Evolutionary conservation across 2,113 vertebrate species (phyloP).

Genomic region (Cisticola juncidis): DNA sequence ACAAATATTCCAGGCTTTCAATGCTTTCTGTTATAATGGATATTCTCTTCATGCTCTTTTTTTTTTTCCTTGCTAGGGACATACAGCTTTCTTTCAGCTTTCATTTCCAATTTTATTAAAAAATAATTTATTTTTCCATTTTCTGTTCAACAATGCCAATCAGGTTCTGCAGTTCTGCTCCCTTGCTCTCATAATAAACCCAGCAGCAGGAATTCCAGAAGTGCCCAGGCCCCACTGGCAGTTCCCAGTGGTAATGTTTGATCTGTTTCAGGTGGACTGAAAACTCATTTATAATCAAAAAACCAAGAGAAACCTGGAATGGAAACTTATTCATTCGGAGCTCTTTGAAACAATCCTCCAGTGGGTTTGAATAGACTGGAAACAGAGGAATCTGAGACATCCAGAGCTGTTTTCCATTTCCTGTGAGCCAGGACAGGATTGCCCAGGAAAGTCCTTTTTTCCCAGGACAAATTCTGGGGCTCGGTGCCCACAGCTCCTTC

Average conservation of each 20-base stretch:
- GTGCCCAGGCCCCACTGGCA: background rate
- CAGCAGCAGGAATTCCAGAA: background rate
- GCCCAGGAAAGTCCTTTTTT: background rate
- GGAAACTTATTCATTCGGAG: background rate
- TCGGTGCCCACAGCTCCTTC: background rate
- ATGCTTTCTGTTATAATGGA: background rate
- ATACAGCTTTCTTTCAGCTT: background rate
- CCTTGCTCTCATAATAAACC: background rate
- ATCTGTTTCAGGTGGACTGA: background rate
- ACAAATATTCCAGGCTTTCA: slow-evolving; percentile 11
- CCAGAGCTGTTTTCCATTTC: background rate
- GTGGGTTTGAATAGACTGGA: background rate
- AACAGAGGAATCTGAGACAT: background rate
- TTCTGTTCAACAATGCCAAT: background rate
- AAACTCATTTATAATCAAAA: background rate
- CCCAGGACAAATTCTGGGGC: background rate
- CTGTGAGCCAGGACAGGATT: background rate
- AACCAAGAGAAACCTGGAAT: background rate
- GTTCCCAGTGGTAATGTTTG: background rate
- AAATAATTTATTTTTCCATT: background rate
- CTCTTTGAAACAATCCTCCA: background rate
- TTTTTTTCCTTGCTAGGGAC: background rate
- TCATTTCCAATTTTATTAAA: slow-evolving; percentile 30
- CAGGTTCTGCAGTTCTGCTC: background rate
- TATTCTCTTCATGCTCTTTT: background rate